phyloP scores from a whole-genome alignment of 2,113 vertebrate species.

The Entosphenus tridentatus region DNA sequence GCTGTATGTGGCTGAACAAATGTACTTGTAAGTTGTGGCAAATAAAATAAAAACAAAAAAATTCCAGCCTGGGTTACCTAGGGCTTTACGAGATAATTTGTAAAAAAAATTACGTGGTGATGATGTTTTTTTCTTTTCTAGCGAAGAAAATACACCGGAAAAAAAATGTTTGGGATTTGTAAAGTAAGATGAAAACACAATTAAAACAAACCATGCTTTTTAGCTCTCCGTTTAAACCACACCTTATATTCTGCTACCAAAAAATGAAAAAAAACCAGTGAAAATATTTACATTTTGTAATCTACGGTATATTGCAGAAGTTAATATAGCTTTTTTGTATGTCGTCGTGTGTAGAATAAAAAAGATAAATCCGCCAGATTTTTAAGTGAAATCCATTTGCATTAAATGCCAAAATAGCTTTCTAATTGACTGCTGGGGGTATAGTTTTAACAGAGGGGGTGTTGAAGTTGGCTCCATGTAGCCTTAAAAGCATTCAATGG shows the following conservation, averaged over 20 bases:
- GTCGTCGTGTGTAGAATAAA: neutral
- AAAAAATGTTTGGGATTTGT: constrained; percentile 2
- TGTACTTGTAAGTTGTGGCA: neutral
- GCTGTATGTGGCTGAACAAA: no score
- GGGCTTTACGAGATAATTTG: neutral
- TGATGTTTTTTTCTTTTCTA: neutral
- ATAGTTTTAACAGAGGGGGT: neutral
- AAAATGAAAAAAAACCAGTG: neutral
- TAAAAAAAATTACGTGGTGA: neutral
- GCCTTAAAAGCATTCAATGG: constrained; percentile 6
- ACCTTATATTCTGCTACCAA: constrained; percentile 4
- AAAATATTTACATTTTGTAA: constrained; percentile 4
- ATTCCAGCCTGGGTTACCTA: no score
- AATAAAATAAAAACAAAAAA: neutral
- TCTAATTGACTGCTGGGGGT: neutral
- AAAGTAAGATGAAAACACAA: neutral
- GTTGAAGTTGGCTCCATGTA: neutral
- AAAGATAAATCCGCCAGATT: neutral
- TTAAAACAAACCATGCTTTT: neutral
- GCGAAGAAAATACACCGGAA: neutral
- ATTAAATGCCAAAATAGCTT: constrained; percentile 5
- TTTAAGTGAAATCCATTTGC: neutral
- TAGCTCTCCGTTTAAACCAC: neutral
- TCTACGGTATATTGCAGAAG: neutral
- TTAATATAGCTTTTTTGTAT: constrained; percentile 6